Percentiles rank a stretch among this genome's conserved stretches.
phyloP scores from a whole-genome alignment of 2,888 invertebrate genomes.

The Clitarchus hookeri region DNA sequence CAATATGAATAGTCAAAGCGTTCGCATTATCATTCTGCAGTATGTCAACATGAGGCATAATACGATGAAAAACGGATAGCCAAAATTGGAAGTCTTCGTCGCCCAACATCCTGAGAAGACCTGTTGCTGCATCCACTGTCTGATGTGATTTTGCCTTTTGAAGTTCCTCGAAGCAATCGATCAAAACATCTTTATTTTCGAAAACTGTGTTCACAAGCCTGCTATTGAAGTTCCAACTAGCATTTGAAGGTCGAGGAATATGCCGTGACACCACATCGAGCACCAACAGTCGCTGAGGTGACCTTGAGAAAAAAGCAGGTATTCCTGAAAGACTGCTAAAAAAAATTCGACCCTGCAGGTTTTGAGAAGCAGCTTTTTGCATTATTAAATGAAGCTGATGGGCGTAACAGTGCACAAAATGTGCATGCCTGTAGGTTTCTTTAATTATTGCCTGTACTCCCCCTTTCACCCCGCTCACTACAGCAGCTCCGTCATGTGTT shows the following conservation, averaged over 20 bases:
- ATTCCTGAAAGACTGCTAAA: constrained; percentile 18
- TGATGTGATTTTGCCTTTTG: background rate
- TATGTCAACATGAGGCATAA: no score
- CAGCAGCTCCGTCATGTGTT: background rate
- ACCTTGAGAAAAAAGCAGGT: constrained; percentile 7
- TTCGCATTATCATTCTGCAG: no score
- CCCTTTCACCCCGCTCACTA: background rate
- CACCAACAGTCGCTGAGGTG: background rate
- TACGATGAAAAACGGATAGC: no score
- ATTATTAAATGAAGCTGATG: background rate
- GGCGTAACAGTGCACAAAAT: constrained; percentile 18
- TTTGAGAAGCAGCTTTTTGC: background rate
- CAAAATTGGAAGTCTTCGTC: no score
- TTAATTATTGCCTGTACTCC: constrained; percentile 3
- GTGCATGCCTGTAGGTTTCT: background rate
- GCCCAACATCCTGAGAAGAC: background rate
- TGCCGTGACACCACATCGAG: background rate
- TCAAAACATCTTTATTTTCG: background rate
- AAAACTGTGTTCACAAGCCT: constrained; percentile 6
- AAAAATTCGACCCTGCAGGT: background rate
- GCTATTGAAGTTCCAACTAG: constrained; percentile 4
- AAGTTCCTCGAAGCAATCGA: background rate
- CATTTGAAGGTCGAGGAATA: constrained; percentile 17
- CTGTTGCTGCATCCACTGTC: background rate
- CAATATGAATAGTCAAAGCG: no score